Evolutionary conservation across 2,797 vertebrate genomes (phyloP).

Genomic region (Phataginus tricuspis): DNA sequence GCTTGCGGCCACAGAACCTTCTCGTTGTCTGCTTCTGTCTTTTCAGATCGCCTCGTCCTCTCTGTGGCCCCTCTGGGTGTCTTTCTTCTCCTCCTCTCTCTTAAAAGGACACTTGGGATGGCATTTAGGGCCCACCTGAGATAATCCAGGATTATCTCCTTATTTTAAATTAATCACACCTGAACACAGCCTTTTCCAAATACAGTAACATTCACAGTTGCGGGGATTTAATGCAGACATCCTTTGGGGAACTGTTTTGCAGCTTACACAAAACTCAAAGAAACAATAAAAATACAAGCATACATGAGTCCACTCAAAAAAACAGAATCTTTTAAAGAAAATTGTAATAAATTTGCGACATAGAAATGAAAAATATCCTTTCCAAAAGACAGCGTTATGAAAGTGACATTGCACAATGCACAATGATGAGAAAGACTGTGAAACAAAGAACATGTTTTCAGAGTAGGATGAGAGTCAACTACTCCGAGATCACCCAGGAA

Average conservation of each 20-base stretch:
- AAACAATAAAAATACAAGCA: conserved; percentile 1
- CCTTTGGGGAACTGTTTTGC: neutral
- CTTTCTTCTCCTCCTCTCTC: neutral
- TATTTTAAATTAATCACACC: neutral
- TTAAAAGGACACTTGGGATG: neutral
- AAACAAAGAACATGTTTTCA: neutral
- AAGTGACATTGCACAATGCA: neutral
- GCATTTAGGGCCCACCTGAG: neutral
- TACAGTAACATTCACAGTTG: neutral
- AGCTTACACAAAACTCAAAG: neutral
- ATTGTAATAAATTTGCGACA: neutral
- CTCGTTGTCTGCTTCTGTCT: neutral
- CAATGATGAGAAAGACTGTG: neutral
- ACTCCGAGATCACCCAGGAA: neutral
- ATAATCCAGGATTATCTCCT: neutral
- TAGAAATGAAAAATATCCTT: neutral
- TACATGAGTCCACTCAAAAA: neutral
- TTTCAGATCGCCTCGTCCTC: neutral
- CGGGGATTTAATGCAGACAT: neutral
- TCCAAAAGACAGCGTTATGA: neutral
- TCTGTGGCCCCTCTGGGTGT: neutral
- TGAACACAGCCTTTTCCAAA: neutral
- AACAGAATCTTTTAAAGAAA: neutral
- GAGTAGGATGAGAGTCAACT: neutral
- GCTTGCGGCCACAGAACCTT: neutral